Evolutionary conservation across 2,113 vertebrate species (phyloP), one percentile per base, ranked within the genome.

Genomic region (Sebastes schlegelii): DNA sequence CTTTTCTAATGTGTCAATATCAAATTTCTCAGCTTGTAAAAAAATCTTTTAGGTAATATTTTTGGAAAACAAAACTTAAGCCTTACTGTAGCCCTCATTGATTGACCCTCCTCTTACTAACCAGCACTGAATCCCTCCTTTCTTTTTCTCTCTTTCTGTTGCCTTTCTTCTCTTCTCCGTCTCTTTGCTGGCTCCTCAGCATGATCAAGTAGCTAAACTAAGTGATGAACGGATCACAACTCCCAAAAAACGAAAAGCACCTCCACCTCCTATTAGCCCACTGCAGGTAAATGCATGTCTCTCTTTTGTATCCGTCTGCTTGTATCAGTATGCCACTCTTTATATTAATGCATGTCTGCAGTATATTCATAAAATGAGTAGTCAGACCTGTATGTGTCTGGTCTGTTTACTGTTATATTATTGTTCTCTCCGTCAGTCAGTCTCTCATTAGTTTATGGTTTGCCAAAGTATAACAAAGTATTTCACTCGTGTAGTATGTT

Each of bases 191-290:
- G 92, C 96, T 95, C 95, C 95, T 93, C 96, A 99, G 98, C 98
- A 98, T 97, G 97, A 98, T 94, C 97, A 97, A 96, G 95, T 96
- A 96, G 96, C 96, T 98, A 98, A 96, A 96, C 93, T 98, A 98
- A 97, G 94, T 95, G 97, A 97, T 95, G 97, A 99, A 94, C 96
- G 97, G 97, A 98, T 97, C 97, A 96, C 97, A 96, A 99, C 98
- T 95, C 97, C 98, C 94, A 99, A 99, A 98, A 99, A 99, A 96
- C 96, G 98, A 96, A 99, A 98, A 97, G 98, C 98, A 94, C 98
- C 98, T 95, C 97, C 98, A 94, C 98, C 98, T 96, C 98, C 98
- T 93, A 95, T 97, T 96, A 99, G 97, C 94, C 96, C 97, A 94
- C 86, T 94, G 86, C 97, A 99, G 98, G 98, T 99, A 99, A 99